phyloP scores from a whole-genome alignment of 2,888 invertebrate species.

The Gandaritis pyraliata region DNA sequence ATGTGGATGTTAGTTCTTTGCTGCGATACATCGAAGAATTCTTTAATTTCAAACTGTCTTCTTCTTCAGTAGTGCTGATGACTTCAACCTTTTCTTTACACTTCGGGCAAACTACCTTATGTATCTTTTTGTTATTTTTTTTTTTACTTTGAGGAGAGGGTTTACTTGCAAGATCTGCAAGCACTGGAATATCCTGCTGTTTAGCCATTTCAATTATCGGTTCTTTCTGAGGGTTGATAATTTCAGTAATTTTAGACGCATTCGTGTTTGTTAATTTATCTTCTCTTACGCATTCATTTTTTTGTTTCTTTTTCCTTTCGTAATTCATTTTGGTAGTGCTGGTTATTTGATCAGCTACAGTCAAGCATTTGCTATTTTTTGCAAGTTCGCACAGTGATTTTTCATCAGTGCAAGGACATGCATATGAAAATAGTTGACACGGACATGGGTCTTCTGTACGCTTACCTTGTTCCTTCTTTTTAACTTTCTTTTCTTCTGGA shows the following conservation, averaged over 20 bases:
- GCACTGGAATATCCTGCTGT: conserved; percentile 34
- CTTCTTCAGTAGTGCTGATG: conserved; percentile 61
- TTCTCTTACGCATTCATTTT: conserved; percentile 44
- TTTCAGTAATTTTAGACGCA: conserved; percentile 42
- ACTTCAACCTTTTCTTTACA: conserved; percentile 69
- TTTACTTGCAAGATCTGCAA: conserved; percentile 38
- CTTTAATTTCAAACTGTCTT: conserved; percentile 50
- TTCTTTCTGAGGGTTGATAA: conserved; percentile 43
- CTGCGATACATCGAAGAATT: conserved; percentile 46
- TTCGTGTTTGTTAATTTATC: conserved; percentile 57
- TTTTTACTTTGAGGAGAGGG: conserved; percentile 40
- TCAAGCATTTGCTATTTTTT: conserved; percentile 52
- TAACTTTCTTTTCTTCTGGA: conserved; percentile 56
- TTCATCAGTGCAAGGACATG: conserved; percentile 64
- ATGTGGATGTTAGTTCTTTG: conserved; percentile 50
- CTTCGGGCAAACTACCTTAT: conserved; percentile 64
- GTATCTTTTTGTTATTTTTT: conserved; percentile 50
- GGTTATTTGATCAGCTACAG: conserved; percentile 52
- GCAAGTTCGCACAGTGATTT: conserved; percentile 58
- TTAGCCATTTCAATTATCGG: conserved; percentile 32
- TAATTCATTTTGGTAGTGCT: conserved; percentile 48
- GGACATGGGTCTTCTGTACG: conserved; percentile 67
- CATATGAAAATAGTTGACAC: conserved; percentile 71
- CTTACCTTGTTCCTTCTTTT: conserved; percentile 57
- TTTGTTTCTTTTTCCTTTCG: conserved; percentile 46